A percentile compares a stretch with the other conserved stretches of the same genome.
Conservation (phyloP, 2,888 invertebrate genomes). For the Tetranychus truncatus region DNA sequence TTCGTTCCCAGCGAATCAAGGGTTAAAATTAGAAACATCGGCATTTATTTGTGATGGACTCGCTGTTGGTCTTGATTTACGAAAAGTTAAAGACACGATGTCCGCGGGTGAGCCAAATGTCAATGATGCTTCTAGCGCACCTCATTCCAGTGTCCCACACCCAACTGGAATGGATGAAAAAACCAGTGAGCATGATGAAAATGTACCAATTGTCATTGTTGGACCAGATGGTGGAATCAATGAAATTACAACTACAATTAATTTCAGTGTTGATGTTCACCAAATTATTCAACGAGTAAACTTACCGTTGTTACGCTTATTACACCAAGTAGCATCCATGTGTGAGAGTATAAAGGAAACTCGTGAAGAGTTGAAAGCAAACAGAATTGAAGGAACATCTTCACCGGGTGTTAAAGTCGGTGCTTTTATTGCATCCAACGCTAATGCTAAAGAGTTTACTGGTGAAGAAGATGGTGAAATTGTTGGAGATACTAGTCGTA, state of each 20-base stretch:
- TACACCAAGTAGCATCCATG: slow-evolving; percentile 93
- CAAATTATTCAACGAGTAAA: slow-evolving; percentile 89
- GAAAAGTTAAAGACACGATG: slow-evolving; percentile 66
- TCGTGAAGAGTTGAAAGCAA: slow-evolving; percentile 65
- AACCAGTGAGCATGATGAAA: slow-evolving; percentile 54
- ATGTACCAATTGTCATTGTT: slow-evolving; percentile 52
- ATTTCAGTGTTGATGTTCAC: slow-evolving; percentile 67
- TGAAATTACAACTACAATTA: slow-evolving; percentile 65
- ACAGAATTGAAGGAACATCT: slow-evolving; percentile 32
- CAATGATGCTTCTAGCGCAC: background rate
- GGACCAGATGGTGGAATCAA: slow-evolving; percentile 29
- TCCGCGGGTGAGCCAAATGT: background rate
- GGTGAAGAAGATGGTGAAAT: background rate
- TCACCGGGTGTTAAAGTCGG: background rate
- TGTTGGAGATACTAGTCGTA: background rate
- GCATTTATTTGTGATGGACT: slow-evolving; percentile 83
- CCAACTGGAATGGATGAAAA: slow-evolving; percentile 22
- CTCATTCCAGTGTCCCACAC: background rate
- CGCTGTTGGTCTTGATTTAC: slow-evolving; percentile 66
- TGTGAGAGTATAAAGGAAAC: slow-evolving; percentile 91
- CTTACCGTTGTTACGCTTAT: slow-evolving; percentile 72
- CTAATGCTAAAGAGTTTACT: background rate
- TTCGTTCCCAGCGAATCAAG: background rate
- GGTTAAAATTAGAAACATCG: slow-evolving; percentile 44
- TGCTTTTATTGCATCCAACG: background rate